Evolutionary conservation across 2,888 invertebrate species (phyloP).

Genomic region (Pyrocoelia pectoralis): DNA sequence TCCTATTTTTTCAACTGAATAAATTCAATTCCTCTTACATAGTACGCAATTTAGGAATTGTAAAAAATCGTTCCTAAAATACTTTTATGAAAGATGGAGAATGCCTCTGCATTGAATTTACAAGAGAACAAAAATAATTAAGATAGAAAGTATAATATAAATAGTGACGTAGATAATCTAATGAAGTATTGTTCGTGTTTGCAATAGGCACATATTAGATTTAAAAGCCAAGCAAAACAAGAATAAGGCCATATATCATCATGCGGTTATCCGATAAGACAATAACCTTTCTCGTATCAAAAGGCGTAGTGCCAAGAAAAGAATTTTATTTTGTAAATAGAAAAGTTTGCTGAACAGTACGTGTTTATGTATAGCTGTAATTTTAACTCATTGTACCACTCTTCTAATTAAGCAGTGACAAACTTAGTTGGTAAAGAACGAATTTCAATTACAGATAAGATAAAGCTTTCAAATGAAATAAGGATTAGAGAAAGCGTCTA

Average conservation of each 20-base stretch:
- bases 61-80: too few species aligned
- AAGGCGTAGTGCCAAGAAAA: background rate
- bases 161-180: too few species aligned
- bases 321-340: background rate
- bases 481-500: slow-evolving; percentile 43
- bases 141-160: too few species aligned
- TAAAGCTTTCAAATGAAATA: slow-evolving; percentile 43
- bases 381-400: slow-evolving; percentile 16
- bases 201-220: too few species aligned
- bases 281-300: background rate
- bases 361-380: slow-evolving; percentile 16
- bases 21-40: too few species aligned
- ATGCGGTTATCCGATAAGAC: background rate
- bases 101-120: too few species aligned
- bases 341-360: slow-evolving; percentile 1
- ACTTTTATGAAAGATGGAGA: too few species aligned
- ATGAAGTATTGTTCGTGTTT: too few species aligned
- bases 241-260: background rate
- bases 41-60: too few species aligned
- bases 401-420: slow-evolving; percentile 32
- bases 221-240: too few species aligned
- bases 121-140: too few species aligned
- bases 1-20: too few species aligned
- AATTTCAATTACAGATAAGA: slow-evolving; percentile 46
- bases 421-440: slow-evolving; percentile 33